Conservation (phyloP, 2,797 vertebrate genomes). For the Tympanoctomys barrerae region DNA sequence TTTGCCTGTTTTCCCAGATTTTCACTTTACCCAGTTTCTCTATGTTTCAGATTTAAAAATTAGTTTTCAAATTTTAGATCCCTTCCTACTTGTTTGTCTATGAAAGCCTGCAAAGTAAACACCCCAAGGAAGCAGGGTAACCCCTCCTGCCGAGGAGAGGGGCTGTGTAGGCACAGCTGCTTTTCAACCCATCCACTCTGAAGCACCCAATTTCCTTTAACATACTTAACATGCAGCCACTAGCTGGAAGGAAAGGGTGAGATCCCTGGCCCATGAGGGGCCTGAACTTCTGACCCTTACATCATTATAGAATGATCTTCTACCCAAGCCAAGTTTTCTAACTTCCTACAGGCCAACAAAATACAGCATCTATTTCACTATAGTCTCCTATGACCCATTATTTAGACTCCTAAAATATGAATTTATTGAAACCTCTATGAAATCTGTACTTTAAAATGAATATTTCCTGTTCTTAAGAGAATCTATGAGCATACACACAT, state of each 20-base stretch:
- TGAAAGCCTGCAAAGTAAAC: not conserved
- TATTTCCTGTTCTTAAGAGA: conserved; percentile 32
- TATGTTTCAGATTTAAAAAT: not conserved
- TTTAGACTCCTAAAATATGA: conserved; percentile 2
- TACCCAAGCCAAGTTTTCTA: not conserved
- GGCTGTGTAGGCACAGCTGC: fast-evolving
- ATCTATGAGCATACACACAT: not conserved
- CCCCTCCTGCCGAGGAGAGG: not conserved
- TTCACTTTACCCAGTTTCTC: not conserved
- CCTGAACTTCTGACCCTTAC: not conserved
- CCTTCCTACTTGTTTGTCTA: not conserved
- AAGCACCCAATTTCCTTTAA: not conserved
- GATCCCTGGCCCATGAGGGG: fast-evolving
- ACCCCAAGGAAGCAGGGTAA: fast-evolving
- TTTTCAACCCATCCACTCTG: not conserved
- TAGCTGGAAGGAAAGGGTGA: not conserved
- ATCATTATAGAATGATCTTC: not conserved
- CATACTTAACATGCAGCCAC: not conserved
- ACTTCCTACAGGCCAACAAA: not conserved
- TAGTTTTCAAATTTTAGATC: not conserved
- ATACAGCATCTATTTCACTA: not conserved
- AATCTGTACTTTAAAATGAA: conserved; percentile 33
- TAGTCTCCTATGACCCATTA: not conserved
- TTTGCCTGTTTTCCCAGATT: not conserved
- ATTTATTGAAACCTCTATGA: conserved; percentile 26